A percentile compares a stretch with the other conserved stretches of the same genome.
Evolutionary conservation across 64 coral and sea anemone species (phyloP).

Genomic region (Acropora tenuis): DNA sequence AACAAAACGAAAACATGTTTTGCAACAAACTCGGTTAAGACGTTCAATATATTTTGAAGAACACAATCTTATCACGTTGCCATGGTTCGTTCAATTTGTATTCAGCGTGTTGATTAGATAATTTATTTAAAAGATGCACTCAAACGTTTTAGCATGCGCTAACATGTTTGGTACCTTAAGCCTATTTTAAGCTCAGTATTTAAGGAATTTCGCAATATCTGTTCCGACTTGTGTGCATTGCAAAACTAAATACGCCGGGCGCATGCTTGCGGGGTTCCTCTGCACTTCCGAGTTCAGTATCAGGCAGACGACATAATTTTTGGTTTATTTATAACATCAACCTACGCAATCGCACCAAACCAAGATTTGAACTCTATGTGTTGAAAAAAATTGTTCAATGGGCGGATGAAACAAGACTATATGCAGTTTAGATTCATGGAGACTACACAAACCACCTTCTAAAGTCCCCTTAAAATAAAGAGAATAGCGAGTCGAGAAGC

Average conservation of each 20-base stretch:
- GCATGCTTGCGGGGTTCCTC: no score
- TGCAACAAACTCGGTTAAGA: no score
- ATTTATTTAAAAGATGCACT: no score
- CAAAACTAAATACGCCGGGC: background rate
- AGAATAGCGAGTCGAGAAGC: no score
- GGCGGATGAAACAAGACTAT: background rate
- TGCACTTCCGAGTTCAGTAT: no score
- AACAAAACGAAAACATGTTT: background rate
- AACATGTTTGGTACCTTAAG: no score
- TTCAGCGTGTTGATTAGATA: background rate
- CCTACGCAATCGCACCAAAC: background rate
- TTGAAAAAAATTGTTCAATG: conserved; percentile 1
- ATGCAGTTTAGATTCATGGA: no score
- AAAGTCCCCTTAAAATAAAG: no score
- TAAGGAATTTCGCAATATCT: background rate
- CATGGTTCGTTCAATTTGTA: background rate
- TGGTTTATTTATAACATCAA: background rate
- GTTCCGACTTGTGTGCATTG: background rate
- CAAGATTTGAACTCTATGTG: background rate
- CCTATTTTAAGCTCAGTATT: background rate
- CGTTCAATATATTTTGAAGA: no score
- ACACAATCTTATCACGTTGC: background rate
- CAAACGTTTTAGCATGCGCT: no score
- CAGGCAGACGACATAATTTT: background rate
- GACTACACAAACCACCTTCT: no score